Evolutionary conservation across 2,797 vertebrate species (phyloP), one percentile per base, ranked within the genome.

Genomic region (Erpetoichthys calabaricus): DNA sequence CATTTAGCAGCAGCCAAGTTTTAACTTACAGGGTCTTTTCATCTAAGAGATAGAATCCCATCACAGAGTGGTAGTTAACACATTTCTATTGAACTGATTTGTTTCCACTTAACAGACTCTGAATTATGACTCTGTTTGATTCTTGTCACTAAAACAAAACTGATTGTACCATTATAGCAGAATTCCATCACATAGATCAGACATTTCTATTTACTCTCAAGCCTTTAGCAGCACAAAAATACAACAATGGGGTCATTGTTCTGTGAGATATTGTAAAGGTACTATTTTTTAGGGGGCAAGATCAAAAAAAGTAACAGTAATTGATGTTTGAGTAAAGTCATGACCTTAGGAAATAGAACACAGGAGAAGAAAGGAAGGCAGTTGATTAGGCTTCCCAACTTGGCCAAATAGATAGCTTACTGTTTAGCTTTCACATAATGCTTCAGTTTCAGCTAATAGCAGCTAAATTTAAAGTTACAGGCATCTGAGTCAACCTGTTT

Each of bases 311-410:
- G 71, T 73, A 77, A 72, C 70, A 73, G 84, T 84, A 85, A 86
- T 80, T 86, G 82, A 86, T 86, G 80, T 87, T 83, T 81, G 80
- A 83, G 75, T 78, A 81, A 85, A 84, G 82, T 88, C 75, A 74
- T 70, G 75, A 80, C 85, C 82, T 70, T 63, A 74, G 79, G 84
- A 88, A 88, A 85, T 82, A 77, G 76, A 85, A 86, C 73, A 74
- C 70, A 63, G 76, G 68, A 82, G 81, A 86, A 85, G 79, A 87
- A 87, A 86, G 83, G 67, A 73, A 75, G 80, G 73, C 75, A 79
- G 76, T 67, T 76, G 70, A 66, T 76, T 71, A 70, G 69, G 74
- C 67, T 79, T 82, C 80, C 80, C 73, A 84, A 82, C 78, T 82
- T 68, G 60, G 74, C 68, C 77, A 80, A 81, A 83, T 81, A 73